Base-by-base conservation (phyloP, 2,888 invertebrate species). In the Cheilosia impressa region DNA sequence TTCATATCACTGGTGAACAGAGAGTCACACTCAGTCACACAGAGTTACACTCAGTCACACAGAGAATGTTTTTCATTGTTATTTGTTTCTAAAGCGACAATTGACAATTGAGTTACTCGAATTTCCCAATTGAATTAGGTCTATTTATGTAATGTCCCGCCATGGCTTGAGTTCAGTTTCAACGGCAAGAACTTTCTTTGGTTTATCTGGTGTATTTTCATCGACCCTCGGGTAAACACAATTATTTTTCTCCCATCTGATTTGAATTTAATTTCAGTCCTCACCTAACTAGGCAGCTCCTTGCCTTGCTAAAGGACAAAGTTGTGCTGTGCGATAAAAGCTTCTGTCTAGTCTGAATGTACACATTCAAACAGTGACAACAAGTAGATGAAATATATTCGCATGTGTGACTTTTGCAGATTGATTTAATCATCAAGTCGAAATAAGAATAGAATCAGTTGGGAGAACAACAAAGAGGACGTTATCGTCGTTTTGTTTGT, bases 211-310 rank as follows among this genome's bases (percentile, higher is more conserved):
- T 3, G 13, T 4, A 38, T 38, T 17, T 6, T 17, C 45, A 47
- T 47, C 17, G 38, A 38, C 13, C 38, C 45, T 43, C 31, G 24
- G 27, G 55, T 55, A 55, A 45, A 57, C 9, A 47, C 22, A 55
- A 57, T 69, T 69, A 58, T 38, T 45, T 57, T n/a, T 17, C 22
- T 47, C 34, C 38, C 22, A 47, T 63, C 22, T 31, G 63, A 50
- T 63, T 63, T 63, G 34, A 50, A 63, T 65, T 65, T 34, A 38
- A 65, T 65, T 60, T 47, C 13, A n/a, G 45, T 43, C 17, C 27
- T 2, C 10, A 43, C 10, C 9, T 7, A 45, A 17, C n/a, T n/a
- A n/a, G 24, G 34, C 34, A 38, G 13, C 38, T 38, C 4, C 9
- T 24, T 15, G 24, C 24, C n/a, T 38, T 38, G 38, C 38, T 38